Evolutionary conservation across 2,888 invertebrate genomes (phyloP), one percentile per base, ranked within the genome.

Genomic region (Protula sp.): DNA sequence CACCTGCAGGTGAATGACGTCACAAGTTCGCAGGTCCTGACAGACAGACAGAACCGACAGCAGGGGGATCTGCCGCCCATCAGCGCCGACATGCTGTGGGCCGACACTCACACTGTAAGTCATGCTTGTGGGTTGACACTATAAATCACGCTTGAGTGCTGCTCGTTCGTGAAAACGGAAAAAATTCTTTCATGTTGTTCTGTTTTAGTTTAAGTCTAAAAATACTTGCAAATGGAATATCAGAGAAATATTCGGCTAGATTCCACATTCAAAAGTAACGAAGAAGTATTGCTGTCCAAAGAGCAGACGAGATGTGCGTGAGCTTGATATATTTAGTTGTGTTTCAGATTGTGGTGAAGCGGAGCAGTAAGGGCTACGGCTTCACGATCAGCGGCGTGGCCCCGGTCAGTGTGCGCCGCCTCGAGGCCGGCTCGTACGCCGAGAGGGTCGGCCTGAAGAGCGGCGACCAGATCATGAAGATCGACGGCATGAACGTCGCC

Each of bases 401-500:
- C 57, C 78, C 78, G 9, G 77, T 74, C 3, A 66, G 69, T 29
- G 73, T 79, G 14, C 74, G 77, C 31, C 64, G 75, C 57, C 74
- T 79, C 3, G 76, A 78, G 56, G 64, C 71, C 57, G 70, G 70
- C 69, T 38, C 38, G 9, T 38, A 38, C 19, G 38, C 38, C 38
- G 74, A 74, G 54, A 60, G 60, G 24, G 70, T 74, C 3, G 77
- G 78, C 1, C 67, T 79, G 1, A 67, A 70, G 61, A 69, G 71
- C 30, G 77, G 75, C 9, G 79, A 79, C 60, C 69, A 68, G 56
- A 75, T 79, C 57, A 69, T 77, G 30, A 62, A 72, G 51, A 71
- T 78, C 53, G 79, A 78, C 63, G 74, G 75, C 30, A 71, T 75
- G 70, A 79, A 78, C 59, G 78, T 78, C 38, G 75, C 76, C 2